Evolutionary conservation across 2,797 vertebrate genomes (phyloP).

Genomic region (Melanotaenia maccullochi): DNA sequence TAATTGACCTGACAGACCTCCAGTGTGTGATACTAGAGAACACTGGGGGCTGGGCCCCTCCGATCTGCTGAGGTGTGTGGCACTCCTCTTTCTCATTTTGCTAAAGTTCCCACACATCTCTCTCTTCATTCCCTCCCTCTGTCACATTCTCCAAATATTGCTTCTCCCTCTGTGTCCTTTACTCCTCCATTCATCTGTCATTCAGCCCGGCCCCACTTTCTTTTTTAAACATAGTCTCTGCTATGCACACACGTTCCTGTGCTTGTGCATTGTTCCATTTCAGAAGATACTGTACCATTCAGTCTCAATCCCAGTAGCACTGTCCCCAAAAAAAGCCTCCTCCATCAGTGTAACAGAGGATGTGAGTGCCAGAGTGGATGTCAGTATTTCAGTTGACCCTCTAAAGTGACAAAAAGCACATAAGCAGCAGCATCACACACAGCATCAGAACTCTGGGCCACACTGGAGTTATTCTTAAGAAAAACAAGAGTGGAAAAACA

Average conservation of each 20-base stretch:
- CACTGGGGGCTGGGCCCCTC: constrained; percentile 41
- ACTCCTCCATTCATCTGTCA: constrained; percentile 58
- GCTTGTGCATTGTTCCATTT: constrained; percentile 55
- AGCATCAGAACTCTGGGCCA: constrained; percentile 59
- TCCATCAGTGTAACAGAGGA: constrained; percentile 58
- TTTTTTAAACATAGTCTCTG: constrained; percentile 41
- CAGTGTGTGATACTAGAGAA: constrained; percentile 54
- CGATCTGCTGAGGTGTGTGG: constrained; percentile 12
- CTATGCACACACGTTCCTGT: not conserved
- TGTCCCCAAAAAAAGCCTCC: constrained; percentile 76
- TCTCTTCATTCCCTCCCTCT: constrained; percentile 9
- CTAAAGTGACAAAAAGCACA: constrained; percentile 67
- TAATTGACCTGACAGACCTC: constrained; percentile 83
- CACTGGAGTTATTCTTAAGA: constrained; percentile 38
- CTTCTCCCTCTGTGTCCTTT: constrained; percentile 31
- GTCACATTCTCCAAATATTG: constrained; percentile 42
- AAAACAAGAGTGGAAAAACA: constrained; percentile 28
- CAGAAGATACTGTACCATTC: constrained; percentile 59
- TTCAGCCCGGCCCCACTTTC: constrained; percentile 49
- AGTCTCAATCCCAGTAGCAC: constrained; percentile 65
- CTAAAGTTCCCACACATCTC: not conserved
- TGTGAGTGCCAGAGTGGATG: constrained; percentile 62
- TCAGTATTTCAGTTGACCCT: constrained; percentile 64
- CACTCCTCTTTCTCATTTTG: constrained; percentile 19
- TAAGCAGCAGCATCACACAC: constrained; percentile 38